These are phyloP conservation scores for Falco biarmicus DNA, from an alignment of 2,797 vertebrate genomes.

Conservation along the genomic window DNA sequence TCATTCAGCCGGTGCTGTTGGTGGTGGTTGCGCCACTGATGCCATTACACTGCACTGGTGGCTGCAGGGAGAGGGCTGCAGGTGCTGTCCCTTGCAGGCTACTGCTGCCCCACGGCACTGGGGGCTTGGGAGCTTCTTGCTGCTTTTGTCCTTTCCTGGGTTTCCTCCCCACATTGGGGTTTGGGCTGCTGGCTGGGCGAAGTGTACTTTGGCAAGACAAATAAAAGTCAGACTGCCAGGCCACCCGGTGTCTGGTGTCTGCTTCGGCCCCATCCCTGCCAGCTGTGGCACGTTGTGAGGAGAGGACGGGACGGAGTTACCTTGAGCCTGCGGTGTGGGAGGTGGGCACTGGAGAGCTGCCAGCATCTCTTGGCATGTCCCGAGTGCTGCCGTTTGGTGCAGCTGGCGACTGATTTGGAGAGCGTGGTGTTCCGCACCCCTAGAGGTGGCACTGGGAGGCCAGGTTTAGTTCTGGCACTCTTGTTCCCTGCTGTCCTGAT, in stretches of 20 bases:
- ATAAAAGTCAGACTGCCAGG: constrained; percentile 23
- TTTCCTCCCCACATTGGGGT: constrained; percentile 41
- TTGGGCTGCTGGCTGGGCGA: background rate
- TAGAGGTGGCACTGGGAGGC: background rate
- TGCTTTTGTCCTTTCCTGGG: background rate
- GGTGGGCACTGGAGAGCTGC: background rate
- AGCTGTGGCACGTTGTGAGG: background rate
- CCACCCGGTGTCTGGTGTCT: background rate
- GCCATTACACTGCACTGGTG: rapidly evolving
- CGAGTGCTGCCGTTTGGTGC: rapidly evolving
- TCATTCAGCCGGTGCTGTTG: background rate
- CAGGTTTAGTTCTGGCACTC: background rate
- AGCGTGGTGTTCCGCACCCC: rapidly evolving
- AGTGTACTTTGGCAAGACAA: background rate
- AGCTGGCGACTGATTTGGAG: background rate
- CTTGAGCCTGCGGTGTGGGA: background rate
- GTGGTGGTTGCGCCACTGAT: background rate
- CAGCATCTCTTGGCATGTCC: rapidly evolving
- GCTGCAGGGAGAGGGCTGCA: background rate
- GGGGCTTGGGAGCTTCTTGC: background rate
- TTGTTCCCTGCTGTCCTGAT: background rate
- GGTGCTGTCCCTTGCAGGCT: background rate
- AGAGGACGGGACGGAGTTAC: background rate
- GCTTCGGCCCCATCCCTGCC: background rate
- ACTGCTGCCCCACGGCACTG: background rate